Base-by-base conservation (phyloP, 2,797 vertebrate species). In the Phoeniculus purpureus region DNA sequence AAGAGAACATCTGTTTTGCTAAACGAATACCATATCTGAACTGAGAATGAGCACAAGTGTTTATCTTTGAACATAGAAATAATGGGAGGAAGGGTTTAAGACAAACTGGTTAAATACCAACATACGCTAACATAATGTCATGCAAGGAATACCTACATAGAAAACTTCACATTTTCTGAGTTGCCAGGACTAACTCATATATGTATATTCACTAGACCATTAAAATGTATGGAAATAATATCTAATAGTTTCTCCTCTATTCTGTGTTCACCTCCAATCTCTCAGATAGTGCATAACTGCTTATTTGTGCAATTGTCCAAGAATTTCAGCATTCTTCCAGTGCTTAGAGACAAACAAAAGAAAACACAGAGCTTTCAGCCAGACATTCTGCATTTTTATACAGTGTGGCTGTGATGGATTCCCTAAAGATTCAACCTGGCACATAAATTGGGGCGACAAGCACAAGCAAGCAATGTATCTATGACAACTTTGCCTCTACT, bases 1-100 rank as follows among this genome's bases (percentile, higher is more conserved):
- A 90, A 79, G 17, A 56, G 40, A 93, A 73, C 72, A 93, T 87
- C 67, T 81, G 81, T 83, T 87, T 85, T 85, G 43, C 61, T 83
- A 90, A 92, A 85, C 31, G 32, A 14, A 72, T 29, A 91, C 29
- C 7, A 26, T 52, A 72, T 87, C 25, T 72, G 31, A 91, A 66
- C 60, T 32, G 54, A 40, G 34, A 81, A 90, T n/a, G 7, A 93
- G 45, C 19, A 85, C 76, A 59, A 84, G 6, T 59, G 5, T 12
- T 80, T 51, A 52, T 55, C 11, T 47, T 68, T 43, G 7, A 26
- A 26, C 9, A 40, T 3, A 40, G 12, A 87, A 85, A 52, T 13
- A 43, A 59, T 31, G 80, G 32, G 47, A 48, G 7, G 78, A 66
- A 81, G 15, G 26, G 51, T 27, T 83, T 67, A 34, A 70, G 25